These are phyloP conservation scores for Nettapus auritus DNA, from an alignment of 2,113 vertebrate species.

Conservation along the genomic window DNA sequence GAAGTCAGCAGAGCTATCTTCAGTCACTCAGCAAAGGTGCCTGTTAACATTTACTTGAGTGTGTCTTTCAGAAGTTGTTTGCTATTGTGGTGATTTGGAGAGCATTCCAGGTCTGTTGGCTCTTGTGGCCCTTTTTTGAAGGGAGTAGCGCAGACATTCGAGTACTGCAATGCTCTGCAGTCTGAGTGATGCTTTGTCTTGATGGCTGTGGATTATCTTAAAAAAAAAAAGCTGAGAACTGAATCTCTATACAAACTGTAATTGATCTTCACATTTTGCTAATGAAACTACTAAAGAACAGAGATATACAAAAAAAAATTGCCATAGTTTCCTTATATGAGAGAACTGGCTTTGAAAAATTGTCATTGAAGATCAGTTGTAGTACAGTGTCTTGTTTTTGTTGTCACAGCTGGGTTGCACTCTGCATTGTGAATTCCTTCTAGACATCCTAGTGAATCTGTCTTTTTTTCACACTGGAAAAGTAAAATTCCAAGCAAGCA, in stretches of 20 bases:
- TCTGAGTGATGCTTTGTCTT: background rate
- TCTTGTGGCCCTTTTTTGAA: background rate
- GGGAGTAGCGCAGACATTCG: background rate
- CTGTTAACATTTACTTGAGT: background rate
- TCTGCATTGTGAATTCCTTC: background rate
- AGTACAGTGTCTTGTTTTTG: background rate
- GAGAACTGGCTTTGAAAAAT: background rate
- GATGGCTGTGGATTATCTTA: background rate
- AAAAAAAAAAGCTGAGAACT: background rate
- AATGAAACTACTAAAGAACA: background rate
- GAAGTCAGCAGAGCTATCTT: background rate
- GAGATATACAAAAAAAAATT: background rate
- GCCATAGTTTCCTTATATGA: background rate
- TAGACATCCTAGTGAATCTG: background rate
- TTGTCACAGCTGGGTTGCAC: background rate
- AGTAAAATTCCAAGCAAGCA: background rate
- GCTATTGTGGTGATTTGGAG: background rate
- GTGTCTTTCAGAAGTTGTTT: background rate
- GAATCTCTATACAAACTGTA: background rate
- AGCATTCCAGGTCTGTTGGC: constrained; percentile 19
- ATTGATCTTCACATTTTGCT: background rate
- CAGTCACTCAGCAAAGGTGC: background rate
- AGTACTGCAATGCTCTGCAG: constrained; percentile 58
- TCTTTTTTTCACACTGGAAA: background rate
- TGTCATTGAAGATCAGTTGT: background rate